Base-by-base conservation (phyloP, 1,140 invertebrate species). In the Kradibia gibbosae region DNA sequence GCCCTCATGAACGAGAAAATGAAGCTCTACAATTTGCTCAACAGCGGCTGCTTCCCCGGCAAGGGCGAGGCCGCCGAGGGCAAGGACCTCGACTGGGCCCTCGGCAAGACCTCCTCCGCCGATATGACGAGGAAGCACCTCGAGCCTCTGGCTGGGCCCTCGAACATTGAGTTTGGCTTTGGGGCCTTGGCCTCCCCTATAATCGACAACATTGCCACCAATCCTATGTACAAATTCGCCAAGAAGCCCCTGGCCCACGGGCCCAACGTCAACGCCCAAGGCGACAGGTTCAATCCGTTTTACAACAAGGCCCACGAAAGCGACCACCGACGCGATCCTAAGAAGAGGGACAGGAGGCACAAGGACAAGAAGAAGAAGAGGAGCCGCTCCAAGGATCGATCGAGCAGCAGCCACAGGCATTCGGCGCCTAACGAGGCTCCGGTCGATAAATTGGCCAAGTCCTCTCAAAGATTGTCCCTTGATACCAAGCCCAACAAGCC, bases 1-100 rank as follows among this genome's bases (percentile, higher is more conserved):
- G 89, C 89, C 31, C 65, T 92, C 1, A 87, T 89, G 82, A 86
- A 87, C 7, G 89, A 91, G 36, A 92, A 91, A 67, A 84, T 91
- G 77, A 82, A 84, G 0, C 80, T 91, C 1, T 90, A 91, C 74
- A 86, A 89, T 28, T 82, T 89, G 76, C 60, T 91, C 10, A 84
- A 88, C 10, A 86, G 34, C 34, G 83, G 83, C 13, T 31, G 80
- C 17, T 81, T 81, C 20, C 28, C 82, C 8, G 57, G 25, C 0
- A 39, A 76, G 22, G 60, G 34, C 73, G 25, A 80, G 22, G 22
- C 39, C 4, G 11, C 53, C 1, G 11, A 36, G 11, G 50, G 55
- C 39, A 28, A 53, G 5, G 11, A 72, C 20, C 0, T 39, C 3
- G 34, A 53, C 4, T n/a, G 42, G 39, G 65, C 36, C 31, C 20